Conservation (phyloP, 2,113 vertebrate genomes). For the Stigmatopora nigra region DNA sequence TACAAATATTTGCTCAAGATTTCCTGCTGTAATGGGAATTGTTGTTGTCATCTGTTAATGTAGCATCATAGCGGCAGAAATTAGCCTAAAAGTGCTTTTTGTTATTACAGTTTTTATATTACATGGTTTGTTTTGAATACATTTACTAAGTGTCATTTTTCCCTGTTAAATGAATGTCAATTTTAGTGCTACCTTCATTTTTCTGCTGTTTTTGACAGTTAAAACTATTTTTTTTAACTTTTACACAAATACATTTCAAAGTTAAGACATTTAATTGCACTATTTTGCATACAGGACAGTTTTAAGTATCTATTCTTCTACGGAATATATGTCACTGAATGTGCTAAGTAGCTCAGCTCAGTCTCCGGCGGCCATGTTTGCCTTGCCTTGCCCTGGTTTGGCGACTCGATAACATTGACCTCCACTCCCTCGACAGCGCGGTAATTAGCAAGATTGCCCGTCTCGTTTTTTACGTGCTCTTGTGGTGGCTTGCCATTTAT, state of each 20-base stretch:
- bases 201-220: too few species aligned
- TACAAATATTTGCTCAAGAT: background rate
- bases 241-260: background rate
- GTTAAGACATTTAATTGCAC: background rate
- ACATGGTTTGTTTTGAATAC: too few species aligned
- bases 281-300: too few species aligned
- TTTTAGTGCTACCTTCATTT: too few species aligned
- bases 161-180: too few species aligned
- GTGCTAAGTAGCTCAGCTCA: slow-evolving; percentile 5
- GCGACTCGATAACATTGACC: slow-evolving; percentile 46
- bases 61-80: too few species aligned
- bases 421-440: slow-evolving; percentile 23
- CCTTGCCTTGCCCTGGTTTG: slow-evolving; percentile 20
- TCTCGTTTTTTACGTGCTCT: slow-evolving; percentile 28
- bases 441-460: slow-evolving; percentile 46
- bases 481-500: slow-evolving; percentile 33
- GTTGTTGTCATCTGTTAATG: too few species aligned
- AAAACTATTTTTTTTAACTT: too few species aligned
- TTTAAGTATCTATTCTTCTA: background rate
- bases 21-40: too few species aligned
- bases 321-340: background rate
- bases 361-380: background rate
- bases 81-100: too few species aligned
- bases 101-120: too few species aligned
- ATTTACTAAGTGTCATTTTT: too few species aligned